These are phyloP conservation scores for Drosophila neonasuta DNA, from an alignment of 2,888 invertebrate genomes.

Conservation along the genomic window DNA sequence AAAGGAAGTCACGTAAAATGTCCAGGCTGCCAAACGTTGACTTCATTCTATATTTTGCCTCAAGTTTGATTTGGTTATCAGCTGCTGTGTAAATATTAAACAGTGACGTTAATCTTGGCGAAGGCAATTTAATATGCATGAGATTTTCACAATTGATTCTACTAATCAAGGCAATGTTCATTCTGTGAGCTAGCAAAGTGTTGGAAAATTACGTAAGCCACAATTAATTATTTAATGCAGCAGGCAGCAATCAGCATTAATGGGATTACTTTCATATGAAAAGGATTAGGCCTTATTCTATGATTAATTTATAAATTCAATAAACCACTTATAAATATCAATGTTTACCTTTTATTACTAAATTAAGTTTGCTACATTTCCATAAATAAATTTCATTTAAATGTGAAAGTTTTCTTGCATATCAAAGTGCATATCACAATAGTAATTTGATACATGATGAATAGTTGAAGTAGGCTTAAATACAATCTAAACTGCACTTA, in stretches of 20 bases:
- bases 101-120: conserved; percentile 13
- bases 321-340: background rate
- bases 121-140: conserved; percentile 35
- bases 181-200: background rate
- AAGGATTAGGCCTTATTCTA: background rate
- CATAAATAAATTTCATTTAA: background rate
- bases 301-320: background rate
- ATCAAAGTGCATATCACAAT: too few species aligned
- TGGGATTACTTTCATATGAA: background rate
- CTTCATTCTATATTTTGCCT: conserved; percentile 1
- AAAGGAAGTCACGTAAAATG: conserved; percentile 45
- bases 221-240: background rate
- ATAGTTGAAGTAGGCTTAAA: too few species aligned
- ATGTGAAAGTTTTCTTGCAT: too few species aligned
- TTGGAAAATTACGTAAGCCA: background rate
- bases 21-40: conserved; percentile 17
- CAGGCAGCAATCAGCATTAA: background rate
- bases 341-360: too few species aligned
- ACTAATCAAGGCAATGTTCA: conserved; percentile 42
- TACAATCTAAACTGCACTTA: too few species aligned
- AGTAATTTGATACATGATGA: too few species aligned
- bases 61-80: conserved; percentile 33
- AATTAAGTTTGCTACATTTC: background rate
- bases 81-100: conserved; percentile 43
- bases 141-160: conserved; percentile 32